Percentiles rank a stretch among this genome's conserved stretches.
These are phyloP conservation scores for Papilio dardanus DNA, from an alignment of 1,140 invertebrate species.

Conservation along the genomic window DNA sequence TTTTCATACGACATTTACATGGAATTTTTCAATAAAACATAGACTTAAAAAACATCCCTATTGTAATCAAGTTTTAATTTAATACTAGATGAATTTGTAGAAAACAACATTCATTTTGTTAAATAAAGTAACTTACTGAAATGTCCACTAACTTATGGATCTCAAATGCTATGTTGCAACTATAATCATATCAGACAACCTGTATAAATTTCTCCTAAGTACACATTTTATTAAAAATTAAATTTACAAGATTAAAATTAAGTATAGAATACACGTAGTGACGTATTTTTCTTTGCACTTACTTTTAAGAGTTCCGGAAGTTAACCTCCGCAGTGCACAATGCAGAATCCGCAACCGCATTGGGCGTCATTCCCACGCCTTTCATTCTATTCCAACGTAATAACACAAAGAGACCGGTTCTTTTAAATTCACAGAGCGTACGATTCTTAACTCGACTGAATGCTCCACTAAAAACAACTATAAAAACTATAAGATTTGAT, in stretches of 20 bases:
- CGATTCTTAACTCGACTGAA: conserved; percentile 1
- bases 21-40: background rate
- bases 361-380: conserved; percentile 19
- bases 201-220: no score
- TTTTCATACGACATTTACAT: background rate
- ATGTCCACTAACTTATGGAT: no score
- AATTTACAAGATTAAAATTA: background rate
- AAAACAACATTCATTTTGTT: no score
- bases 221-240: no score
- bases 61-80: background rate
- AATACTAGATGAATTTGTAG: no score
- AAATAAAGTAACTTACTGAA: no score
- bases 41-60: background rate
- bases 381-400: conserved; percentile 16
- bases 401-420: conserved; percentile 20
- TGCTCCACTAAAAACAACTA: background rate
- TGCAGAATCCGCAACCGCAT: conserved; percentile 11
- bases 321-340: conserved; percentile 18
- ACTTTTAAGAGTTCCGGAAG: conserved; percentile 1
- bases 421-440: background rate
- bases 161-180: no score
- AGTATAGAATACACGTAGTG: background rate
- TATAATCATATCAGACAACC: no score
- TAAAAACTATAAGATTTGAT: background rate
- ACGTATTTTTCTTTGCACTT: background rate